Base-by-base conservation (phyloP, 2,113 vertebrate genomes). In the Platycercus adscitus region DNA sequence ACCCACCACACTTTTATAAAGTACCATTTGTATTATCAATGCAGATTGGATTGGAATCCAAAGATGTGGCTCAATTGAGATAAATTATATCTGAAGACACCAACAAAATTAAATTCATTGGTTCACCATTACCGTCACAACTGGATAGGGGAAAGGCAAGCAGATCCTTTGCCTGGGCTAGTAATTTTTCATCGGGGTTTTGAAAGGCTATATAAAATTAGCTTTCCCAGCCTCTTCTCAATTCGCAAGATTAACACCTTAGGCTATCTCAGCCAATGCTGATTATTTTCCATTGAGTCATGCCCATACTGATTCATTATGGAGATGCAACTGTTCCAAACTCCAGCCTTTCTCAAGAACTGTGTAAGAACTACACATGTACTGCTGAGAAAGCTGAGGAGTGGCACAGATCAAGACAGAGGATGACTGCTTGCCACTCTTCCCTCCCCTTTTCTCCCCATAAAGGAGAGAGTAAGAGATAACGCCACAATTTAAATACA, bases 211-310 rank as follows among this genome's bases (percentile, higher is more conserved):
- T 20, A 84, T 18, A 28, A 77, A 88, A 86, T 70, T 24, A 63
- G 33, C 50, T 79, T 92, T 96, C 77, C 77, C 49, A 44, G 37
- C n/a, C 68, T 80, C 49, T 77, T 91, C 78, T 93, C 63, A 69
- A 11, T 76, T 72, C n/a, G 3, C 43, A 77, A 76, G 47, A 81
- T 56, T 79, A 87, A 84, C 49, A 91, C 83, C 66, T 66, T 26
- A 81, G 70, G 61, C 58, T 93, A 81, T 41, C 70, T 84, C 52
- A 92, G 61, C 47, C 81, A 92, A 25, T 19, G 50, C 65, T 80
- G 65, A 89, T 76, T 86, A 81, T 76, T 95, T 94, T 95, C 95
- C 93, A 82, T 46, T 95, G 82, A 81, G 37, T 85, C 87, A 95
- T 79, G 53, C 49, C 84, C 66, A 26, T 29, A 75, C 69, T 81